Evolutionary conservation across 1,140 invertebrate species (phyloP).

Genomic region (Steinernema khuongi): DNA sequence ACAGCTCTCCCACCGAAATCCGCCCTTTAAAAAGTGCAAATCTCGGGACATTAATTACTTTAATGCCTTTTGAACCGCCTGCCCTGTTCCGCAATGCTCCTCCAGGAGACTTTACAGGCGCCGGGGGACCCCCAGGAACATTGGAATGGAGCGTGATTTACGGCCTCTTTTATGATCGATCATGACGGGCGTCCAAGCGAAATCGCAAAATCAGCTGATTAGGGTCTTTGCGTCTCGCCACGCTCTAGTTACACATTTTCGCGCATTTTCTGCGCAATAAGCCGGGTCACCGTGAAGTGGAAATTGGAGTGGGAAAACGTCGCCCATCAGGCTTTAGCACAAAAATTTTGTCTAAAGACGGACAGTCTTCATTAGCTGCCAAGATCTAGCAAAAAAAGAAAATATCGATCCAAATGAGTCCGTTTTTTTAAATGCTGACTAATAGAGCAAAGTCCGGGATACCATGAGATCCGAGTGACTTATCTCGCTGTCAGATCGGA

Average conservation of each 20-base stretch:
- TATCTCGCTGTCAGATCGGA: slow-evolving; percentile 13
- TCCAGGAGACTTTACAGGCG: slow-evolving; percentile 8
- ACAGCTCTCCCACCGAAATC: too few relatives aligned
- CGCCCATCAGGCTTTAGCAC: too few relatives aligned
- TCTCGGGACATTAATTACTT: neutral
- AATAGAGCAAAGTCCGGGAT: neutral
- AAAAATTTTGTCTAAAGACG: too few relatives aligned
- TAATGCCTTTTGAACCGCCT: neutral
- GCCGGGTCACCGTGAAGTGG: neutral
- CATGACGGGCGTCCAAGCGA: neutral
- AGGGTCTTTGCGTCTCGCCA: neutral
- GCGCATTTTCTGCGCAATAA: neutral
- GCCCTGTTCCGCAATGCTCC: neutral
- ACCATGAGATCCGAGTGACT: neutral
- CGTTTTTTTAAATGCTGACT: neutral
- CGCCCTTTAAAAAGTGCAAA: too few relatives aligned
- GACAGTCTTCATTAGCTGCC: too few relatives aligned
- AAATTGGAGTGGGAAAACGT: too few relatives aligned
- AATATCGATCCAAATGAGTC: neutral
- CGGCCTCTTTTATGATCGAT: slow-evolving; percentile 1
- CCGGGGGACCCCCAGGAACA: neutral
- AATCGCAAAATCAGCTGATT: neutral
- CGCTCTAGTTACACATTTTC: neutral
- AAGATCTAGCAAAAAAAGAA: neutral
- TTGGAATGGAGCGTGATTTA: neutral